Conservation (phyloP, 2,797 vertebrate species). For the Austrolebias charrua region DNA sequence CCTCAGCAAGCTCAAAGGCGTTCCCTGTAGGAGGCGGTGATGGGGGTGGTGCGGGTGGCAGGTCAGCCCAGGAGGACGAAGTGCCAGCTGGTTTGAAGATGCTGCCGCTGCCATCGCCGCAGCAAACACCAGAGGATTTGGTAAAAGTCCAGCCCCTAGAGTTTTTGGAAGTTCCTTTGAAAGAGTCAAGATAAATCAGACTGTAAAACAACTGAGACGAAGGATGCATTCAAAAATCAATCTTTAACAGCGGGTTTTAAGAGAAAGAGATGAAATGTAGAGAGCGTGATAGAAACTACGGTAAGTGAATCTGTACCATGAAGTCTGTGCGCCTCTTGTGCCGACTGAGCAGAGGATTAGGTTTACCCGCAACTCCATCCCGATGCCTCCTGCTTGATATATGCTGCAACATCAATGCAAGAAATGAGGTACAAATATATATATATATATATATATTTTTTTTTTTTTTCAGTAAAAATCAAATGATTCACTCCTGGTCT, state of each 20-base stretch:
- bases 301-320: conserved; percentile 61
- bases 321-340: conserved; percentile 86
- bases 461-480: background rate
- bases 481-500: background rate
- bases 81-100: conserved; percentile 82
- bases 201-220: background rate
- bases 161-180: conserved; percentile 86
- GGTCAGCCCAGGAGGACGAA: conserved; percentile 65
- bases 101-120: conserved; percentile 86
- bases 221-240: conserved; percentile 2
- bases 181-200: conserved; percentile 48
- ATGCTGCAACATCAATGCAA: conserved; percentile 74
- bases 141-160: conserved; percentile 84
- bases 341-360: conserved; percentile 87
- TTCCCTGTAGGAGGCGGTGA: conserved; percentile 83
- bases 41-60: conserved; percentile 70
- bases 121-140: conserved; percentile 83
- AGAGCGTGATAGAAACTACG: background rate
- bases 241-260: background rate
- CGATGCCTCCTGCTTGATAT: conserved; percentile 90
- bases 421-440: background rate
- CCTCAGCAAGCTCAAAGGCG: conserved; percentile 84
- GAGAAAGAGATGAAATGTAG: background rate
- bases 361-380: conserved; percentile 89
- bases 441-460: too few species aligned